phyloP scores from a whole-genome alignment of 1,140 invertebrate genomes.

The Calliphora vicina region DNA sequence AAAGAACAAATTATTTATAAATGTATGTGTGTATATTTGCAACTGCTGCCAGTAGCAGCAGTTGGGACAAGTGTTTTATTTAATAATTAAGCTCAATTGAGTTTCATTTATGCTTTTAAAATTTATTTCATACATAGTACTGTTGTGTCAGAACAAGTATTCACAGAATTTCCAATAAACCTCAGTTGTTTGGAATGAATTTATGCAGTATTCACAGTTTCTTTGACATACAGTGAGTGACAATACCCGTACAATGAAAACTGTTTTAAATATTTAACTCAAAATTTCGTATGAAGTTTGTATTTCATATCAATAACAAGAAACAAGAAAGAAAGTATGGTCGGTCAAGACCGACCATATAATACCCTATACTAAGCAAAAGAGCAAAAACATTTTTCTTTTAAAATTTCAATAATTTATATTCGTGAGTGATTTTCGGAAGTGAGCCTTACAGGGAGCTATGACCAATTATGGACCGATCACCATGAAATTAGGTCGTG shows the following conservation, averaged over 20 bases:
- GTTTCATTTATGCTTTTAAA: conserved; percentile 27
- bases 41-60: neutral
- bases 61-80: neutral
- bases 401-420: no score
- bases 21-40: neutral
- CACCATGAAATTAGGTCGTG: no score
- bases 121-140: neutral
- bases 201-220: neutral
- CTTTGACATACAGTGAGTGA: conserved; percentile 15
- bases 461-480: no score
- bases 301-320: no score
- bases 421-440: no score
- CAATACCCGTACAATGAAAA: neutral
- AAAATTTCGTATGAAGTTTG: no score
- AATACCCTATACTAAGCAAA: no score
- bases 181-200: neutral
- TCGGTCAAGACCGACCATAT: no score
- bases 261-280: neutral
- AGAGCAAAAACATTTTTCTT: no score
- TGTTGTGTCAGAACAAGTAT: neutral
- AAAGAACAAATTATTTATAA: neutral
- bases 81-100: conserved; percentile 40
- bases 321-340: no score
- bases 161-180: neutral
- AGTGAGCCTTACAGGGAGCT: no score